A percentile compares a stretch with the other conserved stretches of the same genome.
phyloP scores from a whole-genome alignment of 2,113 vertebrate genomes.

The Pteruthius melanotis region DNA sequence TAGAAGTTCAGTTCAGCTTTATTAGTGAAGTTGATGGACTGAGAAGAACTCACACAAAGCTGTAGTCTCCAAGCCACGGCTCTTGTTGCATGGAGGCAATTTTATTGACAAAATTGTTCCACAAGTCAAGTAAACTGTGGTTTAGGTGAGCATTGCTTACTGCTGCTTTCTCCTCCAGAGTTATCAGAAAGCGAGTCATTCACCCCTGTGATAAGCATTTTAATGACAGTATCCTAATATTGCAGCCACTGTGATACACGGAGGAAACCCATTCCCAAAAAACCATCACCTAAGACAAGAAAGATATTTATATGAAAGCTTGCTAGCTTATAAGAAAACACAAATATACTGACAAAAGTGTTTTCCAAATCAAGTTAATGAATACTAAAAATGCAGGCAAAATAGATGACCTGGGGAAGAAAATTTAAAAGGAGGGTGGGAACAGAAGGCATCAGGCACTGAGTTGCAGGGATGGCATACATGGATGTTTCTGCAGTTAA shows the following conservation, averaged over 20 bases:
- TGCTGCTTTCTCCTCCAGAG: background rate
- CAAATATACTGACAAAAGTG: background rate
- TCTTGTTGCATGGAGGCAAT: background rate
- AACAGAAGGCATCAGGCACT: background rate
- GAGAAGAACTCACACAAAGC: background rate
- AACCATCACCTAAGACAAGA: background rate
- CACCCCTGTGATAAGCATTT: background rate
- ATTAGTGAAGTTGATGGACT: background rate
- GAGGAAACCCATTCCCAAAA: background rate
- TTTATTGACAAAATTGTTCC: background rate
- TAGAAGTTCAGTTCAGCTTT: background rate
- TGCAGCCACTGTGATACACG: background rate
- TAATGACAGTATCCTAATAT: background rate
- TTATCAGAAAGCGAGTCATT: background rate
- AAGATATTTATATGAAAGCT: background rate
- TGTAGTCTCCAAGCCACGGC: background rate
- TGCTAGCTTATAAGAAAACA: background rate
- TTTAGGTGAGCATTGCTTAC: background rate
- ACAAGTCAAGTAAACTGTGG: background rate
- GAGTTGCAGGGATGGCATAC: background rate
- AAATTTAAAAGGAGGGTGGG: background rate
- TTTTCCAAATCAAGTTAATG: background rate
- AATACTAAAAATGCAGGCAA: background rate
- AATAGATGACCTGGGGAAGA: background rate
- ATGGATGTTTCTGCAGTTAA: constrained; percentile 34